Conservation (phyloP, 1,140 invertebrate genomes). For the fruit fly (Drosophila melanogaster) region DNA sequence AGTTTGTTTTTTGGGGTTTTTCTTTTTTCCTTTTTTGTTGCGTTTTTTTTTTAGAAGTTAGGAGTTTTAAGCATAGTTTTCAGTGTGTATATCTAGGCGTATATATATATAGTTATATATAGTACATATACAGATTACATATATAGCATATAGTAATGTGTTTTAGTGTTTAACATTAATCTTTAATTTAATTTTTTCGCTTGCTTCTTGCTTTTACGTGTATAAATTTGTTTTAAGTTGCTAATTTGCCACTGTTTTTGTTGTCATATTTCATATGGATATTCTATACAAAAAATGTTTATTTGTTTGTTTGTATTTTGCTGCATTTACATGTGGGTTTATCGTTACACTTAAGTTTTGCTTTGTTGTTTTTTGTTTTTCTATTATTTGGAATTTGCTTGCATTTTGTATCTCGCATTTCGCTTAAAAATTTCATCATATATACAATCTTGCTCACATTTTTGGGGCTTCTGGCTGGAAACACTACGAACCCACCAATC, state of each 20-base stretch:
- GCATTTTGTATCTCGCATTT: slow-evolving; percentile 32
- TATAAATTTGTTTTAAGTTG: slow-evolving; percentile 57
- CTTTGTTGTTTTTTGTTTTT: slow-evolving; percentile 41
- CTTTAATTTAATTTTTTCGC: slow-evolving; percentile 49
- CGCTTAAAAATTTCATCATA: slow-evolving; percentile 33
- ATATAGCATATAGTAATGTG: slow-evolving; percentile 67
- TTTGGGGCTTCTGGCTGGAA: slow-evolving; percentile 19
- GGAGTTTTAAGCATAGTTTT: slow-evolving; percentile 75
- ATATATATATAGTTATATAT: slow-evolving; percentile 59
- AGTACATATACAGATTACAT: slow-evolving; percentile 71
- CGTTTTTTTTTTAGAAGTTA: slow-evolving; percentile 64
- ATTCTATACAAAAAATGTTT: slow-evolving; percentile 58
- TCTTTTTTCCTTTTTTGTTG: slow-evolving; percentile 43
- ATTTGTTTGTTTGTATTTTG: slow-evolving; percentile 36
- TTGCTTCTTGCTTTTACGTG: slow-evolving; percentile 37
- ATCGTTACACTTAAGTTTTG: slow-evolving; percentile 49
- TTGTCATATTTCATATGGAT: slow-evolving; percentile 47
- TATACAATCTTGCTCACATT: slow-evolving; percentile 49
- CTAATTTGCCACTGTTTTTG: slow-evolving; percentile 58
- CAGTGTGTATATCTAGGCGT: slow-evolving; percentile 52
- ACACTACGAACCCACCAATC: slow-evolving; percentile 19
- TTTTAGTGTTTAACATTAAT: slow-evolving; percentile 51
- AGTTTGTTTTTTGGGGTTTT: slow-evolving; percentile 56
- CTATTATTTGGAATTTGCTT: slow-evolving; percentile 67
- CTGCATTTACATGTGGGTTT: slow-evolving; percentile 49